These are phyloP conservation scores for Atlantisia rogersi DNA, from an alignment of 2,113 vertebrate genomes.

Conservation along the genomic window DNA sequence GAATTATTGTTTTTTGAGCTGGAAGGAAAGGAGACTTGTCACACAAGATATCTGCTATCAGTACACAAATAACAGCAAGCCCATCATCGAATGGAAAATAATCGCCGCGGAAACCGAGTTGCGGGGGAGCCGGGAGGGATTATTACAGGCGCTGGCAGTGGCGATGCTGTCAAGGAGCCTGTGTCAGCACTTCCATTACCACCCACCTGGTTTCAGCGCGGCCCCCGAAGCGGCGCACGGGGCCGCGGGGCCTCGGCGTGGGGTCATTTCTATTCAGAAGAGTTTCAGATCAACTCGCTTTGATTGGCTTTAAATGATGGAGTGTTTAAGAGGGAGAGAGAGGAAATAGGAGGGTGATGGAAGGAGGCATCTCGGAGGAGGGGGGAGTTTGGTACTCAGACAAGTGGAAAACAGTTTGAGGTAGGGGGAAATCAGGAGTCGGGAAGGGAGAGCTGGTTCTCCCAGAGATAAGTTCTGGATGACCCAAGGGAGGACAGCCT, in stretches of 20 bases:
- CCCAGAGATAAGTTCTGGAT: not conserved
- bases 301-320: slow-evolving; percentile 57
- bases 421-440: not conserved
- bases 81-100: slow-evolving; percentile 62
- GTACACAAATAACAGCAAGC: slow-evolving; percentile 70
- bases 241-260: not conserved
- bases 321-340: slow-evolving; percentile 52
- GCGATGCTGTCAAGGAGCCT: slow-evolving; percentile 44
- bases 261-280: slow-evolving; percentile 59
- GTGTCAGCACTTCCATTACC: slow-evolving; percentile 71
- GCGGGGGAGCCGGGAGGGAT: slow-evolving; percentile 35
- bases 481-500: not conserved
- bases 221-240: not conserved
- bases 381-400: not conserved
- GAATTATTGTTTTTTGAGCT: slow-evolving; percentile 70
- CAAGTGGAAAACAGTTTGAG: slow-evolving; percentile 26
- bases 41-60: slow-evolving; percentile 70
- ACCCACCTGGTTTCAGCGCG: slow-evolving; percentile 14
- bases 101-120: slow-evolving; percentile 47
- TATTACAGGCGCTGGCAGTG: slow-evolving; percentile 52
- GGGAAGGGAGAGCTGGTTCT: not conserved
- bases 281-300: slow-evolving; percentile 59
- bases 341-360: not conserved
- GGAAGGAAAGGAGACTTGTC: slow-evolving; percentile 67
- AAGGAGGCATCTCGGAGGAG: not conserved